These are phyloP conservation scores for Bergia puertoricense DNA, from an alignment of 92 coral and sea anemone species.

Conservation along the genomic window DNA sequence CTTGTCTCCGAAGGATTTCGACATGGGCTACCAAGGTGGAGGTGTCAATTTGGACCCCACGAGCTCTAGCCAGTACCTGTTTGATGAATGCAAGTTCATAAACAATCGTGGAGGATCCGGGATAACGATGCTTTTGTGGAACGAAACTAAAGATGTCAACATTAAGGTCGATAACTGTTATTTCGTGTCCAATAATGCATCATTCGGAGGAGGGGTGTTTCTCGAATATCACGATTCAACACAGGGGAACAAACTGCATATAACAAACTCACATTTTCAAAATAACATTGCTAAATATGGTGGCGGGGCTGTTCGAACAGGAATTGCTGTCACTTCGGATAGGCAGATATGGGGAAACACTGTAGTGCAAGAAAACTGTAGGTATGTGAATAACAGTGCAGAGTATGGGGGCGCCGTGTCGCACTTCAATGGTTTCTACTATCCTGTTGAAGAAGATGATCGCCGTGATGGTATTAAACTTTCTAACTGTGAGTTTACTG, in stretches of 20 bases:
- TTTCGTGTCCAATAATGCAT: constrained; percentile 62
- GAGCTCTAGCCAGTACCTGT: background rate
- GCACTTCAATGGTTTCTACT: constrained; percentile 61
- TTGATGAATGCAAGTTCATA: constrained; percentile 72
- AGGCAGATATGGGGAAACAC: constrained; percentile 49
- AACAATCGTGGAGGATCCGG: constrained; percentile 90
- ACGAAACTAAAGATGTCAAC: constrained; percentile 46
- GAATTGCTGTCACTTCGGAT: constrained; percentile 41
- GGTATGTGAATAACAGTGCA: constrained; percentile 65
- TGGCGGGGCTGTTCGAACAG: constrained; percentile 81
- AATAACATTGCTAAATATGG: constrained; percentile 65
- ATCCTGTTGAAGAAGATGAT: constrained; percentile 23
- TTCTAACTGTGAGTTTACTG: constrained; percentile 60
- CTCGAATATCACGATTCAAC: constrained; percentile 62
- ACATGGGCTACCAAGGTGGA: constrained; percentile 68
- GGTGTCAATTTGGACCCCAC: constrained; percentile 64
- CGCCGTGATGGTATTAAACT: constrained; percentile 40
- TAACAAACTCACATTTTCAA: constrained; percentile 45
- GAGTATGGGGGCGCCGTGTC: constrained; percentile 79
- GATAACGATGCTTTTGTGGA: constrained; percentile 58
- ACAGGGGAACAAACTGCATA: constrained; percentile 53
- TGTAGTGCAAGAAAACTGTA: constrained; percentile 46
- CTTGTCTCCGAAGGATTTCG: constrained; percentile 3
- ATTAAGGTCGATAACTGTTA: constrained; percentile 56
- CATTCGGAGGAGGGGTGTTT: constrained; percentile 82